Conservation (phyloP, 2,888 invertebrate genomes). For the Itoplectis maculator region DNA sequence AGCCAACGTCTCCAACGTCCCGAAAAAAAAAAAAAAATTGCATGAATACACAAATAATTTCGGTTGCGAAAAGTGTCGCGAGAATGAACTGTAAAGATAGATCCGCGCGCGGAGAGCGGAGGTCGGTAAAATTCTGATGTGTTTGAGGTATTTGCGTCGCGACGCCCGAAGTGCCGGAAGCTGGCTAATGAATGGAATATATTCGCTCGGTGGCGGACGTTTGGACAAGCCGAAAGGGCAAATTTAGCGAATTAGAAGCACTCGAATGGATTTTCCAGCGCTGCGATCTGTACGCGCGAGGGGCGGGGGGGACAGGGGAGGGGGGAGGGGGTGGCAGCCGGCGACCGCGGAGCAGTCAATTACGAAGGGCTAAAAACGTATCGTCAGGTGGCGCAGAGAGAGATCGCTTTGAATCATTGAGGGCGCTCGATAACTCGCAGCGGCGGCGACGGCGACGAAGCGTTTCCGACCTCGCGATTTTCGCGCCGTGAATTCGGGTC, state of each 20-base stretch:
- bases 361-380: slow-evolving; percentile 54
- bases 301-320: background rate
- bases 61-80: background rate
- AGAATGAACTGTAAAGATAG: no score
- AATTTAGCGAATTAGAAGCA: slow-evolving; percentile 1
- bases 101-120: no score
- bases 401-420: slow-evolving; percentile 60
- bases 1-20: background rate
- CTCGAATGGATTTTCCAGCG: background rate
- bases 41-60: background rate
- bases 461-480: slow-evolving; percentile 34
- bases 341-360: slow-evolving; percentile 26
- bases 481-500: slow-evolving; percentile 58
- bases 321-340: background rate
- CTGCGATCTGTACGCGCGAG: background rate
- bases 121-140: background rate
- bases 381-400: slow-evolving; percentile 18
- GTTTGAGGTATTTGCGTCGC: background rate
- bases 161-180: background rate
- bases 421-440: slow-evolving; percentile 53
- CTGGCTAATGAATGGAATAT: slow-evolving; percentile 1
- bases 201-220: slow-evolving; percentile 2
- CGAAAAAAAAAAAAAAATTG: background rate
- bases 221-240: slow-evolving; percentile 1
- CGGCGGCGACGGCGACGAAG: slow-evolving; percentile 26